Evolutionary conservation across 2,113 vertebrate genomes (phyloP).

Genomic region (Cyphomyrus plagiostoma): DNA sequence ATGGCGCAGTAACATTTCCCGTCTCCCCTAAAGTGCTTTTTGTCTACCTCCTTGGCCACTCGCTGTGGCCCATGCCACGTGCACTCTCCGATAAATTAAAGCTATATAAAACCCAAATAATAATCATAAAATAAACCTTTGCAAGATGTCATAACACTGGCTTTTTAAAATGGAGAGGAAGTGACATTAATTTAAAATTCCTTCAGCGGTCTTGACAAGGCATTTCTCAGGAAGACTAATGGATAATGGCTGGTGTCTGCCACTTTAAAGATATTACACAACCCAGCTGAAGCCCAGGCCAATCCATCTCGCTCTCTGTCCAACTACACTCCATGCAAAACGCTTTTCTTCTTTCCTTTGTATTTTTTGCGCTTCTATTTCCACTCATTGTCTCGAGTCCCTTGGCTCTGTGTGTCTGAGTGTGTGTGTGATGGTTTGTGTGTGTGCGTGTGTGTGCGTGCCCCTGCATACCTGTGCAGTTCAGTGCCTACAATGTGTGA

Average conservation of each 20-base stretch:
- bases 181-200: slow-evolving; percentile 57
- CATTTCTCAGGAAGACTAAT: slow-evolving; percentile 53
- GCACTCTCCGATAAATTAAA: slow-evolving; percentile 37
- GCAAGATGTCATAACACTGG: slow-evolving; percentile 42
- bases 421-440: neutral
- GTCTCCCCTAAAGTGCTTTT: slow-evolving; percentile 22
- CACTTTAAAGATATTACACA: slow-evolving; percentile 59
- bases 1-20: slow-evolving; percentile 2
- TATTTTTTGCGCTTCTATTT: slow-evolving; percentile 20
- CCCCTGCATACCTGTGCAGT: neutral
- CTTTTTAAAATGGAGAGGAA: slow-evolving; percentile 42
- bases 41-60: neutral
- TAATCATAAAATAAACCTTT: slow-evolving; percentile 37
- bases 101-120: slow-evolving; percentile 40
- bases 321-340: slow-evolving; percentile 31
- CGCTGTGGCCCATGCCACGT: neutral
- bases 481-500: neutral
- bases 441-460: neutral
- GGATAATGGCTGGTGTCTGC: slow-evolving; percentile 52
- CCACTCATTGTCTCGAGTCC: slow-evolving; percentile 4
- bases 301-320: slow-evolving; percentile 50
- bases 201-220: slow-evolving; percentile 48
- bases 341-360: slow-evolving; percentile 30
- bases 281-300: slow-evolving; percentile 39
- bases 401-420: neutral